A percentile compares a stretch with the other conserved stretches of the same genome.
Conservation (phyloP, 2,888 invertebrate genomes). For the Ditula angustiorana region DNA sequence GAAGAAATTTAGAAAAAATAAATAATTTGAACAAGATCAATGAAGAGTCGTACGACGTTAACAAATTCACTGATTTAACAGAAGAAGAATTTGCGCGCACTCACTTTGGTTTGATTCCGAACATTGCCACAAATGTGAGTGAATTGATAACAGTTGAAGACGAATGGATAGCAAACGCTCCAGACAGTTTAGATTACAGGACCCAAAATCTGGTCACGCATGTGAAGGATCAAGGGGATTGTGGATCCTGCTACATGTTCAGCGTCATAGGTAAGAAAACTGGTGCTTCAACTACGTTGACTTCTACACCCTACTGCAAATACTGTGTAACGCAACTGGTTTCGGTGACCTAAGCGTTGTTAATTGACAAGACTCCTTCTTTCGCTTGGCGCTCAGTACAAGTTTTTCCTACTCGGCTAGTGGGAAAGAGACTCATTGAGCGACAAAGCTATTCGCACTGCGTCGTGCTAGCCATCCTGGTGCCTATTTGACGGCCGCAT, state of each 20-base stretch:
- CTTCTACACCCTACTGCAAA: no score
- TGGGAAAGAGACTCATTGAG: no score
- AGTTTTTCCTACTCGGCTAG: no score
- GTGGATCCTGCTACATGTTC: background rate
- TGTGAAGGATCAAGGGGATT: background rate
- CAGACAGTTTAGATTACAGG: background rate
- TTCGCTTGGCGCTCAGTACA: no score
- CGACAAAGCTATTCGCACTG: no score
- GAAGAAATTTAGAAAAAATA: background rate
- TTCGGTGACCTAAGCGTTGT: background rate
- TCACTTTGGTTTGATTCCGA: background rate
- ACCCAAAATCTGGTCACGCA: background rate
- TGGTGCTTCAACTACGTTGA: no score
- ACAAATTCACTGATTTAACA: background rate
- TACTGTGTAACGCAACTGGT: background rate
- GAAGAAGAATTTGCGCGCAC: background rate
- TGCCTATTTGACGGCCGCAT: no score
- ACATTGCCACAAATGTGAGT: background rate
- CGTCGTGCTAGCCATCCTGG: no score
- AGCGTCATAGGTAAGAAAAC: background rate
- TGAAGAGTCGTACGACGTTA: background rate
- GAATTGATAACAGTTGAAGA: background rate
- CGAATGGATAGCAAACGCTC: background rate
- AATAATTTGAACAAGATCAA: background rate
- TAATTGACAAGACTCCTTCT: no score